Conservation (phyloP, 2,888 invertebrate species). For the Lasioglossum malachurum region DNA sequence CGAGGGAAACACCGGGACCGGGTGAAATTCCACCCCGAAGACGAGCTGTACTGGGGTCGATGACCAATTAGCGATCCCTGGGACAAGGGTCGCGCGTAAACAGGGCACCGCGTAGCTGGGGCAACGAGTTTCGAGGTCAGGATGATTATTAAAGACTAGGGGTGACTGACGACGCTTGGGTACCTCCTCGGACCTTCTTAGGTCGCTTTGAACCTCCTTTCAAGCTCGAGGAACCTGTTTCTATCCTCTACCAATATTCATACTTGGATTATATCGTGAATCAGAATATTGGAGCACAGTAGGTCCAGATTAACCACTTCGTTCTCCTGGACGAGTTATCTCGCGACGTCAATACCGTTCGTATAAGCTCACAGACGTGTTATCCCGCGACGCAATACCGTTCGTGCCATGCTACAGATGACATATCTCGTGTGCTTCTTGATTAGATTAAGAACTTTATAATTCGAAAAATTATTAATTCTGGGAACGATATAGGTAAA, state of each 20-base stretch:
- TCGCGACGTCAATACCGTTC: no score
- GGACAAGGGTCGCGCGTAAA: slow-evolving; percentile 71
- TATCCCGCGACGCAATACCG: no score
- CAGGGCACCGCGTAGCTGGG: slow-evolving; percentile 65
- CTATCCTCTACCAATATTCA: neutral
- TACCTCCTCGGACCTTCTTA: neutral
- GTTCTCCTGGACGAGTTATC: no score
- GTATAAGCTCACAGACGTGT: no score
- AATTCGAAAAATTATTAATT: no score
- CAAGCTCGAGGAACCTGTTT: neutral
- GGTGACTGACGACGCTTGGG: neutral
- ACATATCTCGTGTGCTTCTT: no score
- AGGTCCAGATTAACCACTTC: neutral
- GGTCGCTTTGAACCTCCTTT: neutral
- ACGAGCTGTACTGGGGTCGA: slow-evolving; percentile 61
- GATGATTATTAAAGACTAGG: slow-evolving; percentile 10
- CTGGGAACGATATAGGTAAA: no score
- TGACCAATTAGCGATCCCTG: slow-evolving; percentile 71
- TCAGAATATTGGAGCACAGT: neutral
- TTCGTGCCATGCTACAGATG: no score
- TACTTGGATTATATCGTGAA: neutral
- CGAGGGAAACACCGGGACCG: slow-evolving; percentile 10
- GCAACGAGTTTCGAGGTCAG: slow-evolving; percentile 64
- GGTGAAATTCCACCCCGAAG: slow-evolving; percentile 62
- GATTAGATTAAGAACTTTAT: no score